phyloP scores from a whole-genome alignment of 2,113 vertebrate species.

The Panthera leo region DNA sequence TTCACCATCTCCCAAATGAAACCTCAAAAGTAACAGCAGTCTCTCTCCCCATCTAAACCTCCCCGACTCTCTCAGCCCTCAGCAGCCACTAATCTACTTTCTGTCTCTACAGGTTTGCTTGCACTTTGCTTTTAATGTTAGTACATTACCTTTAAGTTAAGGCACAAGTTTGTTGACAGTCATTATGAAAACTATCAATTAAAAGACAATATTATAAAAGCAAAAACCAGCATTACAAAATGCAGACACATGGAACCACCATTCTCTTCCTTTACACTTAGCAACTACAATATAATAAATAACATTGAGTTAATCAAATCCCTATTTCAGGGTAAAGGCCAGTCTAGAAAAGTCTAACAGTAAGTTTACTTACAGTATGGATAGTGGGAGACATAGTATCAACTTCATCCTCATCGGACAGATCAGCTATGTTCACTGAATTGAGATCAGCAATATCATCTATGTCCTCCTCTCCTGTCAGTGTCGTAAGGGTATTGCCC shows the following conservation, averaged over 20 bases:
- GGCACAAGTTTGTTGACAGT: background rate
- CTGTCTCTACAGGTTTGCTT: background rate
- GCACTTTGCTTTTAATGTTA: background rate
- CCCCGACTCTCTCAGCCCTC: no score
- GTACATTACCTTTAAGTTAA: background rate
- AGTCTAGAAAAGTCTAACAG: background rate
- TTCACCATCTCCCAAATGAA: background rate
- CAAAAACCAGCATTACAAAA: background rate
- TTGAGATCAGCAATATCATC: conserved; percentile 97
- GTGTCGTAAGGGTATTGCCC: conserved; percentile 95
- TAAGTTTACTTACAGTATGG: conserved; percentile 89
- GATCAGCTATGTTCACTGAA: conserved; percentile 93
- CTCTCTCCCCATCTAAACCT: background rate
- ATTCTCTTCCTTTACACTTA: background rate
- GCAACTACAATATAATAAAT: background rate
- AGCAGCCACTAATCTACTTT: background rate
- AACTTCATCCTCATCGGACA: conserved; percentile 96
- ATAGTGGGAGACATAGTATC: conserved; percentile 94
- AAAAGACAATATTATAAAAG: background rate
- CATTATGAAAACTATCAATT: conserved; percentile 1
- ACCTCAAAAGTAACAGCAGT: background rate
- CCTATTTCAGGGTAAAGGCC: background rate
- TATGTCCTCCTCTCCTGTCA: conserved; percentile 96
- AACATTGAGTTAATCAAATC: background rate
- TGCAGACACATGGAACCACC: background rate